Percentiles rank a stretch among this genome's conserved stretches.
These are phyloP conservation scores for Plecotus auritus DNA, from an alignment of 2,113 vertebrate species.

Conservation along the genomic window DNA sequence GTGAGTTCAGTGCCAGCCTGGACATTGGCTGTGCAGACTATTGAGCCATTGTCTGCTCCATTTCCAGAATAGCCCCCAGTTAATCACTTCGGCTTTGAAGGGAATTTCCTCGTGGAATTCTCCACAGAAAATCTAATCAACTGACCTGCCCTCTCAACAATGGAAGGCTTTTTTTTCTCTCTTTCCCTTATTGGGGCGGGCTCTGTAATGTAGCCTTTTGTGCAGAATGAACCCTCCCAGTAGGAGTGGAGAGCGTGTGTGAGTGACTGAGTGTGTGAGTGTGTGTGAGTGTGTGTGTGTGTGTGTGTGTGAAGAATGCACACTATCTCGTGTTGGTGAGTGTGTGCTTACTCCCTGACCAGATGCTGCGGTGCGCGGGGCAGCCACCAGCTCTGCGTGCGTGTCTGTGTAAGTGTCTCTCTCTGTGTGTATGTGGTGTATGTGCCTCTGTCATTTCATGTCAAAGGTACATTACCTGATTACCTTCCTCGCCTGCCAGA, in stretches of 20 bases:
- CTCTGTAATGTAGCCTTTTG: conserved; percentile 78
- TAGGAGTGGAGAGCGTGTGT: conserved; percentile 66
- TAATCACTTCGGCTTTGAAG: conserved; percentile 80
- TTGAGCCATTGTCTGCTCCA: conserved; percentile 77
- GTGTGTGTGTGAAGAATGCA: conserved; percentile 59
- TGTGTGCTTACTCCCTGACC: conserved; percentile 68
- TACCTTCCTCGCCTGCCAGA: conserved; percentile 70
- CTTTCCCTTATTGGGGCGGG: conserved; percentile 76
- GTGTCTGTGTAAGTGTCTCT: conserved; percentile 62
- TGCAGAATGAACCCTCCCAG: conserved; percentile 74
- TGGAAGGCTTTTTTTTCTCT: conserved; percentile 74
- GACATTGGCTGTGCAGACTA: conserved; percentile 75
- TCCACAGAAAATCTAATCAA: conserved; percentile 79
- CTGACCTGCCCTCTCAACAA: conserved; percentile 77
- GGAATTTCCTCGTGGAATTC: conserved; percentile 80
- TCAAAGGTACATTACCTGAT: conserved; percentile 76
- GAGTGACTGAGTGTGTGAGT: conserved; percentile 56
- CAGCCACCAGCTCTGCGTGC: conserved; percentile 61
- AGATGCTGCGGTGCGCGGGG: conserved; percentile 69
- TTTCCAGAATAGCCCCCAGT: conserved; percentile 79
- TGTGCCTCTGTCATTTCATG: conserved; percentile 68
- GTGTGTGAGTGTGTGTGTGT: conserved; percentile 54
- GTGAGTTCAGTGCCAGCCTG: conserved; percentile 77
- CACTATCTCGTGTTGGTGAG: conserved; percentile 70
- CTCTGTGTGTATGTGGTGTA: not conserved